Evolutionary conservation across 2,797 vertebrate genomes (phyloP).

Genomic region (Oreonectes daqikongensis): DNA sequence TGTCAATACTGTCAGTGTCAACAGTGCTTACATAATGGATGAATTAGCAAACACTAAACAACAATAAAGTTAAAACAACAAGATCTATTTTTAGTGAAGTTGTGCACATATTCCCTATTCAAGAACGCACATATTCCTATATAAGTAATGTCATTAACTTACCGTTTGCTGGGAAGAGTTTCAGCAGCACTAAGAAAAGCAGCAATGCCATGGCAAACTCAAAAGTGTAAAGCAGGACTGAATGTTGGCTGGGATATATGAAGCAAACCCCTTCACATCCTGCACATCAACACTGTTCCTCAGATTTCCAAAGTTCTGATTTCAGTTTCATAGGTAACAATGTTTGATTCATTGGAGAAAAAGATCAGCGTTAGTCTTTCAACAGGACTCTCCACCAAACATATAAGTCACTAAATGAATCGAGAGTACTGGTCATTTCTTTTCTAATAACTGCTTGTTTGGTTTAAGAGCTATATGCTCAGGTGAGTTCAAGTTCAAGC

Average conservation of each 20-base stretch:
- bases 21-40: neutral
- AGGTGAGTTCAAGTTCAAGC: too few species aligned
- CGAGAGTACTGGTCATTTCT: neutral
- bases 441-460: neutral
- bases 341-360: conserved; percentile 44
- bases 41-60: neutral
- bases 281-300: conserved; percentile 46
- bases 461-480: neutral
- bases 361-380: conserved; percentile 34
- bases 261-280: conserved; percentile 33
- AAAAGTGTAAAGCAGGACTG: neutral
- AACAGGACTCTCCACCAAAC: conserved; percentile 1
- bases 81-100: neutral
- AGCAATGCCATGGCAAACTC: conserved; percentile 8
- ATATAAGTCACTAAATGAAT: neutral
- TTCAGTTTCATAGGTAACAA: conserved; percentile 50
- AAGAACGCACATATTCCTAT: neutral
- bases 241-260: conserved; percentile 1
- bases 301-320: conserved; percentile 56
- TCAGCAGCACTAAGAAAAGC: conserved; percentile 57
- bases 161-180: conserved; percentile 62
- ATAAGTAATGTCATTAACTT: conserved; percentile 53
- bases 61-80: neutral
- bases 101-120: too few species aligned
- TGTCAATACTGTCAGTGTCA: neutral